Evolutionary conservation across 2,797 vertebrate species (phyloP).

Genomic region (Eospalax fontanierii): DNA sequence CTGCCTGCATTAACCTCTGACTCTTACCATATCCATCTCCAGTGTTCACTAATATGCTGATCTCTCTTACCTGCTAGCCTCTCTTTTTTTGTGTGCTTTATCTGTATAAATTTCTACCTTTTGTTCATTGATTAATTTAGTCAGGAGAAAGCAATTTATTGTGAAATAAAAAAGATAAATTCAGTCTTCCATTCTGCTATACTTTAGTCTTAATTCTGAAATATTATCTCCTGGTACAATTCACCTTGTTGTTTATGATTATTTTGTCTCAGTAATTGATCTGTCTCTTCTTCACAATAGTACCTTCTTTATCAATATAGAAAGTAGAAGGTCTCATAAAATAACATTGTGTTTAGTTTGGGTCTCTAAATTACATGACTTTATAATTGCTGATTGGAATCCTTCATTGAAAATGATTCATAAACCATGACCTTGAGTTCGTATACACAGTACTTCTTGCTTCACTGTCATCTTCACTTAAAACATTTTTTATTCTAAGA

Average conservation of each 20-base stretch:
- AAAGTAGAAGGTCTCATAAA: not conserved
- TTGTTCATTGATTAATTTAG: conserved; percentile 27
- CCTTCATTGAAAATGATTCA: not conserved
- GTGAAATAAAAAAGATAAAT: not conserved
- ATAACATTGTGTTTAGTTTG: not conserved
- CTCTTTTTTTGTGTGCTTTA: not conserved
- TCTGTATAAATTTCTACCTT: not conserved
- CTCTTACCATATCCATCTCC: not conserved
- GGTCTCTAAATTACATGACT: conserved; percentile 32
- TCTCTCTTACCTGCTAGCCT: not conserved
- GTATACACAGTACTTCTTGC: not conserved
- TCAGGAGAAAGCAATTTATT: not conserved
- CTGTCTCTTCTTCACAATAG: not conserved
- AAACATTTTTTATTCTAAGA: not conserved
- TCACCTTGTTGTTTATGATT: not conserved
- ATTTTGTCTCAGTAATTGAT: not conserved
- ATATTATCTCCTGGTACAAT: not conserved
- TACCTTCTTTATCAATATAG: not conserved
- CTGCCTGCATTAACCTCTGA: not conserved
- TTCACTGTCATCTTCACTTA: conserved; percentile 22
- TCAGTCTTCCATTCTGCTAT: not conserved
- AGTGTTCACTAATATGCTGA: not conserved
- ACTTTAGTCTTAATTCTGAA: conserved; percentile 22
- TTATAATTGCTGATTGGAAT: not conserved
- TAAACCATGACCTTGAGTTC: conserved; percentile 11